A percentile compares a stretch with the other conserved stretches of the same genome.
Evolutionary conservation across 1,140 invertebrate species (phyloP).

Genomic region (Listronotus bonariensis): DNA sequence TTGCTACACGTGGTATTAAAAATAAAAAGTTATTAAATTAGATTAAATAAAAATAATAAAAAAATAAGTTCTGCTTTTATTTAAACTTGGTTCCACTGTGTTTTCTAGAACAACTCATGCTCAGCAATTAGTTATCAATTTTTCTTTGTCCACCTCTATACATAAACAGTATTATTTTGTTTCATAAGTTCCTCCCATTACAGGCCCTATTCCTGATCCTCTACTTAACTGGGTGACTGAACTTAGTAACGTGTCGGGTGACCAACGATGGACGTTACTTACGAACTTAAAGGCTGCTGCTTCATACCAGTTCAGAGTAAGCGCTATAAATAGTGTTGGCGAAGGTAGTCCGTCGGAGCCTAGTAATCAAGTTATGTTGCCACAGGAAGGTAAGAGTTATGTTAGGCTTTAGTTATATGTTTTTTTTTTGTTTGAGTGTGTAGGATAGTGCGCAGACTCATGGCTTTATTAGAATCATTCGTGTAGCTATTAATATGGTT

Average conservation of each 20-base stretch:
- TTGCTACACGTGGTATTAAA: no score
- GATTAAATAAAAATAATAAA: background rate
- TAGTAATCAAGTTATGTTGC: conserved; percentile 84
- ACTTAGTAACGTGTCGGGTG: conserved; percentile 81
- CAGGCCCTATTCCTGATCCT: conserved; percentile 80
- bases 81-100: background rate
- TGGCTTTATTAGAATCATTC: background rate
- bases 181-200: conserved; percentile 56
- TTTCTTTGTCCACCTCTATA: conserved; percentile 11
- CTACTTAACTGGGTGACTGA: conserved; percentile 88
- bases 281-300: conserved; percentile 90
- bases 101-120: conserved; percentile 30
- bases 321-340: conserved; percentile 93
- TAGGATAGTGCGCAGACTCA: background rate
- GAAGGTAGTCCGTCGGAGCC: conserved; percentile 88
- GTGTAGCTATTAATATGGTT: no score
- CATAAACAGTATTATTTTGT: conserved; percentile 44
- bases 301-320: conserved; percentile 94
- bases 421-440: background rate
- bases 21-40: no score
- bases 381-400: conserved; percentile 83
- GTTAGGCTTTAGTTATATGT: background rate
- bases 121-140: conserved; percentile 30
- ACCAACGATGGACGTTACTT: conserved; percentile 77
- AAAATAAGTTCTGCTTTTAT: background rate